These are phyloP conservation scores for Diogma glabrata DNA, from an alignment of 2,888 invertebrate species.

Conservation along the genomic window DNA sequence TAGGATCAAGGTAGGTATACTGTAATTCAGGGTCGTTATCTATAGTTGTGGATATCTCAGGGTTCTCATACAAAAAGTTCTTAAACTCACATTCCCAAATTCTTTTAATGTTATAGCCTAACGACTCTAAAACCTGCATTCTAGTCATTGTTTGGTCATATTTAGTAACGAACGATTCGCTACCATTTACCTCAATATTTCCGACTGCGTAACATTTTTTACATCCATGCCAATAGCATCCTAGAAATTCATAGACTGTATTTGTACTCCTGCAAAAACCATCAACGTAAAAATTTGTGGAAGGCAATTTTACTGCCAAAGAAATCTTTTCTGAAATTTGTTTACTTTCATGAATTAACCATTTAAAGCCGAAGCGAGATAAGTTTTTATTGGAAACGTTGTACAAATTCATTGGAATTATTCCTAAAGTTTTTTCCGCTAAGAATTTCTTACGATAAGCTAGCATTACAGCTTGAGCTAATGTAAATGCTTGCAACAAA, in stretches of 20 bases:
- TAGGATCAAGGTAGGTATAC: not conserved
- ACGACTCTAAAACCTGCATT: not conserved
- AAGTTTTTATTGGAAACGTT: not conserved
- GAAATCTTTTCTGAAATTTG: not conserved
- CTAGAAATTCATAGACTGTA: not conserved
- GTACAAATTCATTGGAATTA: not conserved
- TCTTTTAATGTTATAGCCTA: not conserved
- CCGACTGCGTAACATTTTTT: not conserved
- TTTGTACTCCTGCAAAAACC: not conserved
- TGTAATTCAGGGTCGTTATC: not conserved
- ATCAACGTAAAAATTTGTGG: not conserved
- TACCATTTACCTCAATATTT: too few species aligned
- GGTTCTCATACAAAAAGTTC: not conserved
- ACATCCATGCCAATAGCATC: not conserved
- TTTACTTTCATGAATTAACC: too few species aligned
- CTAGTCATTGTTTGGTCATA: not conserved
- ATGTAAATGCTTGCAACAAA: not conserved
- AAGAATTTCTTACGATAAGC: not conserved
- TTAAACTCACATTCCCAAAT: not conserved
- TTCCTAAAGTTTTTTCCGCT: not conserved
- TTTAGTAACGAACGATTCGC: not conserved
- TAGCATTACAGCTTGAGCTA: not conserved
- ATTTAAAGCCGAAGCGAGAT: not conserved
- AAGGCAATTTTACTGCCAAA: not conserved
- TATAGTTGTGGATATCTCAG: not conserved